These are phyloP conservation scores for Halcyon smyrnensis DNA, from an alignment of 2,797 vertebrate genomes.

Conservation along the genomic window DNA sequence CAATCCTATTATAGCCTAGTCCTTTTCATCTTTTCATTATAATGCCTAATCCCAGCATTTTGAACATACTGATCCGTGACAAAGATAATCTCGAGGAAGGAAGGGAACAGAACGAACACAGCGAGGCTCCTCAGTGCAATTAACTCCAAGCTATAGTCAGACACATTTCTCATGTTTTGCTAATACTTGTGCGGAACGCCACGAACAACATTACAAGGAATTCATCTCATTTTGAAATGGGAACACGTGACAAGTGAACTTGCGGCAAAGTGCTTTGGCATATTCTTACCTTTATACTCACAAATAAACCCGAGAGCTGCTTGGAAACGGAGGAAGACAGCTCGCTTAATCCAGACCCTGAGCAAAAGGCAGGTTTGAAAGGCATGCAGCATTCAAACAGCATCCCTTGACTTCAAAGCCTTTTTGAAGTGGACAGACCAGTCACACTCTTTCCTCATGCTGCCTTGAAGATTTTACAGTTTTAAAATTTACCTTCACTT, in stretches of 20 bases:
- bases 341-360: neutral
- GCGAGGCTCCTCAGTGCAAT: neutral
- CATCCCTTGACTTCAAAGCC: conserved; percentile 27
- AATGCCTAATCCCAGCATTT: neutral
- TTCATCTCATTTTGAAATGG: neutral
- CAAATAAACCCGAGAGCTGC: neutral
- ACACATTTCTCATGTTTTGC: neutral
- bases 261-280: neutral
- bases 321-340: neutral
- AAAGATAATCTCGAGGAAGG: neutral
- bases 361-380: neutral
- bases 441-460: neutral
- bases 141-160: neutral
- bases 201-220: neutral
- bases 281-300: neutral
- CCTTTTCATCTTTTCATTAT: neutral
- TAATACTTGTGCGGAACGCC: neutral
- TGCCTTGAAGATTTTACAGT: neutral
- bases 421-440: neutral
- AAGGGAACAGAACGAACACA: neutral
- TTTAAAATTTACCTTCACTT: conserved; percentile 17
- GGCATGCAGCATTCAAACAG: neutral
- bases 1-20: neutral
- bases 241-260: neutral
- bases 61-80: neutral